Evolutionary conservation across 2,888 invertebrate species (phyloP).

Genomic region (Agrypnus murinus): DNA sequence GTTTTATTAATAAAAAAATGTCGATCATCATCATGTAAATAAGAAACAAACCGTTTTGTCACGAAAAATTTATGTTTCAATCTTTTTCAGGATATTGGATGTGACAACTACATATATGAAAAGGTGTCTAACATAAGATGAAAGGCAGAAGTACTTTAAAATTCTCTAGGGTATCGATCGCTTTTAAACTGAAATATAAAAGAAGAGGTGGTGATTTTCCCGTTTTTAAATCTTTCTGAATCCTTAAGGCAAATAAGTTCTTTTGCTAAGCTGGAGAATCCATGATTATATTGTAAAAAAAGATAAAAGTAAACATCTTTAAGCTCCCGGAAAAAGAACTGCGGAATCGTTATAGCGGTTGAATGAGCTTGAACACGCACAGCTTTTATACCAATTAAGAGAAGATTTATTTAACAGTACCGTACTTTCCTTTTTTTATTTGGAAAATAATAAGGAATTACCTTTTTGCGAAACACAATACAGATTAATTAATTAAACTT

Average conservation of each 20-base stretch:
- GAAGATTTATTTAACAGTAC: conserved; percentile 1
- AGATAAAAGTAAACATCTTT: neutral
- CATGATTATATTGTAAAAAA: conserved; percentile 1
- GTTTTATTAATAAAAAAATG: too few species aligned
- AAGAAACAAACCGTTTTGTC: too few species aligned
- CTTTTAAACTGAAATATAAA: neutral
- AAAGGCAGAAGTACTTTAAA: neutral
- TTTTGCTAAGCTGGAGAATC: too few species aligned
- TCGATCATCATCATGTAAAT: too few species aligned
- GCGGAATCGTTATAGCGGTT: conserved; percentile 11
- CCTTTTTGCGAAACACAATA: too few species aligned
- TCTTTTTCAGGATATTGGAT: too few species aligned
- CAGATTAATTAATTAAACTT: too few species aligned
- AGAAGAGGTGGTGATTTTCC: neutral
- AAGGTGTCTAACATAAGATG: neutral
- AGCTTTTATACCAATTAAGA: conserved; percentile 21
- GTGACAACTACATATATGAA: too few species aligned
- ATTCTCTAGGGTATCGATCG: neutral
- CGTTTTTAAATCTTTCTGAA: neutral
- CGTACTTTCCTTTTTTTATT: too few species aligned
- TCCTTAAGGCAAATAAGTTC: too few species aligned
- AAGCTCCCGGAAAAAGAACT: conserved; percentile 18
- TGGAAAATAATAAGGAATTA: too few species aligned
- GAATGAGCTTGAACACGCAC: conserved; percentile 23
- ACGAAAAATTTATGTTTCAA: too few species aligned